phyloP scores from a whole-genome alignment of 2,797 vertebrate genomes.

The Sebastes alutus region DNA sequence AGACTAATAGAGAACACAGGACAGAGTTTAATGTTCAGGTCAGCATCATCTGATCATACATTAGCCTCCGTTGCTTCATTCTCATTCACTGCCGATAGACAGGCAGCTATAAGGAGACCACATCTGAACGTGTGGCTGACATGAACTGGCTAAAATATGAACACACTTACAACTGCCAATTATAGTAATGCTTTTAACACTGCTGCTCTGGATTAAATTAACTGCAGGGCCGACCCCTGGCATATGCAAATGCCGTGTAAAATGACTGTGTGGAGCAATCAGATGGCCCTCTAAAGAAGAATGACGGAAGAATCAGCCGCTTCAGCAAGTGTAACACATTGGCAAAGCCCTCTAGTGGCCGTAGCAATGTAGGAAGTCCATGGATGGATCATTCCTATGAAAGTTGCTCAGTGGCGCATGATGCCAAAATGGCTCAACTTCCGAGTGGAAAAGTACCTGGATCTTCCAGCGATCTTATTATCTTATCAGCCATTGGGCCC shows the following conservation, averaged over 20 bases:
- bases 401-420: no score
- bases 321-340: background rate
- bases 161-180: slow-evolving; percentile 81
- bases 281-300: background rate
- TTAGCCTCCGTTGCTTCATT: slow-evolving; percentile 70
- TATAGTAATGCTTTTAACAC: slow-evolving; percentile 85
- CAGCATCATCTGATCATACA: slow-evolving; percentile 63
- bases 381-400: no score
- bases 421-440: no score
- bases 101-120: background rate
- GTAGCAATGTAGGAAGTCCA: background rate
- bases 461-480: no score
- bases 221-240: slow-evolving; percentile 51
- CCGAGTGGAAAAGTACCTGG: no score
- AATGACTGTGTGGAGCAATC: background rate
- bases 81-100: slow-evolving; percentile 45
- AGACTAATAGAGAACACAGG: slow-evolving; percentile 62
- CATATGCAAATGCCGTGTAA: slow-evolving; percentile 35
- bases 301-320: background rate
- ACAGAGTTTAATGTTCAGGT: slow-evolving; percentile 64
- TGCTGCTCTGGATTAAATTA: slow-evolving; percentile 16
- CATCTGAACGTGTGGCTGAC: slow-evolving; percentile 61
- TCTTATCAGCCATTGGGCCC: no score
- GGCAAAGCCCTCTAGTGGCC: background rate
- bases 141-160: slow-evolving; percentile 80